Evolutionary conservation across 2,797 vertebrate species (phyloP).

Genomic region (Tragelaphus eurycerus): DNA sequence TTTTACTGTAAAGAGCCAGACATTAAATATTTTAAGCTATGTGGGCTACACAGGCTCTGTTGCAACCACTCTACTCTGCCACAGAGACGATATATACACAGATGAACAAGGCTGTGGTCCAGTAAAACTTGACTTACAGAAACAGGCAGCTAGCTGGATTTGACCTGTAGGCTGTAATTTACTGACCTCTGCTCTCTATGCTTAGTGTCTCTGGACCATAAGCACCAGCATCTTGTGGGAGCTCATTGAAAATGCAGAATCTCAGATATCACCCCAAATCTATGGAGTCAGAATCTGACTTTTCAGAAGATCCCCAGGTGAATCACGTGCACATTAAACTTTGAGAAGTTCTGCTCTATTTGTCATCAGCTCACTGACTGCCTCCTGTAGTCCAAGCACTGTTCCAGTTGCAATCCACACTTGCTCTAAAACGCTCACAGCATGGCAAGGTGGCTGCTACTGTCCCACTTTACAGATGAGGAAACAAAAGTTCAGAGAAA

Average conservation of each 20-base stretch:
- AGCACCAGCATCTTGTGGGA: background rate
- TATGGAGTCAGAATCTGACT: background rate
- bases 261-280: background rate
- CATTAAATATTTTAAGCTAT: background rate
- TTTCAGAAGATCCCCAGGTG: background rate
- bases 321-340: background rate
- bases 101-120: background rate
- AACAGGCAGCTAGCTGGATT: background rate
- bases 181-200: background rate
- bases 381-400: background rate
- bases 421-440: background rate
- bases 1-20: background rate
- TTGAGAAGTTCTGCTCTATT: background rate
- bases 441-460: background rate
- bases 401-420: background rate
- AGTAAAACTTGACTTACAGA: background rate
- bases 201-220: background rate
- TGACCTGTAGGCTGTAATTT: background rate
- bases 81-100: background rate
- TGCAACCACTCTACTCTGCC: background rate
- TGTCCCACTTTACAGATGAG: background rate
- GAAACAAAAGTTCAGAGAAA: background rate
- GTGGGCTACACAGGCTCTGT: background rate
- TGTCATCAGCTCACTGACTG: background rate
- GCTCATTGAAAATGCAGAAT: background rate